Evolutionary conservation across 2,113 vertebrate species (phyloP).

Genomic region (Petrocephalus zakoni): DNA sequence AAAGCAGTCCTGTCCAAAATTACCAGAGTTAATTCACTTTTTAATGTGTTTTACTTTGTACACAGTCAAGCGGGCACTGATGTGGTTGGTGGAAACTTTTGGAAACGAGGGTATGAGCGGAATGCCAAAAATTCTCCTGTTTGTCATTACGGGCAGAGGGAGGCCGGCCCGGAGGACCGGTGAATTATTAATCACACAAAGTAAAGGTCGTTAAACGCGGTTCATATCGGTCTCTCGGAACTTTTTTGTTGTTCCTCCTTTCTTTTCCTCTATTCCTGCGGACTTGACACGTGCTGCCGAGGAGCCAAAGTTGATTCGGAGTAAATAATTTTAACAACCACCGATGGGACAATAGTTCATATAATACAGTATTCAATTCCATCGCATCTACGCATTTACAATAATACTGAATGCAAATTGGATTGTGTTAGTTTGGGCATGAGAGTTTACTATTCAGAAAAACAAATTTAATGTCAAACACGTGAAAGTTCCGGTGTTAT

Average conservation of each 20-base stretch:
- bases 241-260: constrained; percentile 31
- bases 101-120: constrained; percentile 33
- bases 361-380: not conserved
- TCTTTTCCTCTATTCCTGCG: not conserved
- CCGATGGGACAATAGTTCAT: not conserved
- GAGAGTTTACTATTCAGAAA: not conserved
- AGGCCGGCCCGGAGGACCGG: constrained; percentile 14
- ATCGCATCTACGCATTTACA: not conserved
- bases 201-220: constrained; percentile 38
- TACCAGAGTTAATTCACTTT: not conserved
- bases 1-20: not conserved
- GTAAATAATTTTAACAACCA: not conserved
- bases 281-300: not conserved
- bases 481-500: not conserved
- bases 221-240: constrained; percentile 37
- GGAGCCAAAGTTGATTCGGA: not conserved
- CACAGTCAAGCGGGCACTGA: not conserved
- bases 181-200: constrained; percentile 43
- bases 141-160: constrained; percentile 34
- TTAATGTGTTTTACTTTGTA: not conserved
- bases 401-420: not conserved
- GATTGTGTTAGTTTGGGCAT: not conserved
- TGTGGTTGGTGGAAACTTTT: not conserved
- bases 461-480: not conserved
- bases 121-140: constrained; percentile 46